Evolutionary conservation across 1,140 invertebrate species (phyloP).

Genomic region (Euschistus heros): DNA sequence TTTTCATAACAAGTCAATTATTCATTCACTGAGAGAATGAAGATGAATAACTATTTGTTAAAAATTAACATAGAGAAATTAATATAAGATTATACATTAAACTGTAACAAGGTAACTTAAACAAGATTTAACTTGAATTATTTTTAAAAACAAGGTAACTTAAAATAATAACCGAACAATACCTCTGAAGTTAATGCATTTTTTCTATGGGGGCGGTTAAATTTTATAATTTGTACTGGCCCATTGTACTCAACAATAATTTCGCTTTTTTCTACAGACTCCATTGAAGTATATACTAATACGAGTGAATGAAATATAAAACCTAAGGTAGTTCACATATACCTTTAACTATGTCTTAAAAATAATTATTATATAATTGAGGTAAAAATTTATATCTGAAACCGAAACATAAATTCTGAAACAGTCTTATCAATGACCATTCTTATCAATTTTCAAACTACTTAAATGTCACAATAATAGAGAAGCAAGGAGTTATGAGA

Average conservation of each 20-base stretch:
- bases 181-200: conserved; percentile 10
- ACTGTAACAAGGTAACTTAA: background rate
- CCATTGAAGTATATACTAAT: no score
- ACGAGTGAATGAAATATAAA: no score
- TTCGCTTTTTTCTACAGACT: background rate
- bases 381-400: no score
- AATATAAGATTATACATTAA: background rate
- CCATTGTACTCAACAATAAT: conserved; percentile 10
- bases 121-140: background rate
- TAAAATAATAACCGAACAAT: background rate
- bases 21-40: background rate
- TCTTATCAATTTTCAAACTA: no score
- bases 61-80: background rate
- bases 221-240: conserved; percentile 14
- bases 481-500: no score
- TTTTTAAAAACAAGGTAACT: background rate
- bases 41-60: background rate
- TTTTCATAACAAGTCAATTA: no score
- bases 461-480: no score
- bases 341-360: no score
- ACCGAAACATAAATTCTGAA: no score
- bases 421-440: no score
- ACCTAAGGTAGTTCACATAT: no score
- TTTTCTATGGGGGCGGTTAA: conserved; percentile 12
- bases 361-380: no score